Conservation (phyloP, 1,140 invertebrate species). For the Campodea augens region DNA sequence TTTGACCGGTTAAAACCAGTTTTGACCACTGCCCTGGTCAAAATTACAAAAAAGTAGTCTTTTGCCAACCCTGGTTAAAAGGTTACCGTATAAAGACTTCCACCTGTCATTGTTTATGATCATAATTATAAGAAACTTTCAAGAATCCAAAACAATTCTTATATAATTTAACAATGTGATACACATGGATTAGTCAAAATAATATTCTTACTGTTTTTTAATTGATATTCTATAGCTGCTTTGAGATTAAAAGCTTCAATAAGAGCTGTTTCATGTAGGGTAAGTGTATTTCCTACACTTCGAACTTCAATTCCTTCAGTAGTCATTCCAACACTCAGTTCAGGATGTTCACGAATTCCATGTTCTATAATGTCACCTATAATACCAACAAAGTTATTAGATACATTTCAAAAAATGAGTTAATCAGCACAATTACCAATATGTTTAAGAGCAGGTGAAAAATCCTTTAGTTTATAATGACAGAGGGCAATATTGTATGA, state of each 20-base stretch:
- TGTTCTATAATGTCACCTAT: conserved; percentile 86
- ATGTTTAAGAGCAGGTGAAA: conserved; percentile 70
- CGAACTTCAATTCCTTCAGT: conserved; percentile 93
- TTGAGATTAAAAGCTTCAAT: conserved; percentile 98
- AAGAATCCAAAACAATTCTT: too few relatives aligned
- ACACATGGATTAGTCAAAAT: too few relatives aligned
- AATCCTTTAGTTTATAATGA: conserved; percentile 87
- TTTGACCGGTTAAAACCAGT: too few relatives aligned
- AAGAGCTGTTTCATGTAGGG: conserved; percentile 86
- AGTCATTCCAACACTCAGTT: conserved; percentile 90
- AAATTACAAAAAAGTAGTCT: too few relatives aligned
- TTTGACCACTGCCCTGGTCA: too few relatives aligned
- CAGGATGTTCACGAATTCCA: conserved; percentile 91
- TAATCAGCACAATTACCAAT: conserved; percentile 36
- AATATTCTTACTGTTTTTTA: conserved; percentile 84
- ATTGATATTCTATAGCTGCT: conserved; percentile 93
- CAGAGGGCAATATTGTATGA: conserved; percentile 93
- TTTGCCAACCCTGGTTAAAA: too few relatives aligned
- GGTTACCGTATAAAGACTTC: too few relatives aligned
- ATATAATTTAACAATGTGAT: too few relatives aligned
- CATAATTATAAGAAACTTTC: too few relatives aligned
- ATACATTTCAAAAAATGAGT: neutral
- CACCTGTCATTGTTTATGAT: too few relatives aligned
- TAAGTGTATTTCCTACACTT: conserved; percentile 92
- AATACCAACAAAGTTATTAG: conserved; percentile 13